These are phyloP conservation scores for Macquaria ambigua DNA, from an alignment of 2,113 vertebrate genomes.

Conservation along the genomic window DNA sequence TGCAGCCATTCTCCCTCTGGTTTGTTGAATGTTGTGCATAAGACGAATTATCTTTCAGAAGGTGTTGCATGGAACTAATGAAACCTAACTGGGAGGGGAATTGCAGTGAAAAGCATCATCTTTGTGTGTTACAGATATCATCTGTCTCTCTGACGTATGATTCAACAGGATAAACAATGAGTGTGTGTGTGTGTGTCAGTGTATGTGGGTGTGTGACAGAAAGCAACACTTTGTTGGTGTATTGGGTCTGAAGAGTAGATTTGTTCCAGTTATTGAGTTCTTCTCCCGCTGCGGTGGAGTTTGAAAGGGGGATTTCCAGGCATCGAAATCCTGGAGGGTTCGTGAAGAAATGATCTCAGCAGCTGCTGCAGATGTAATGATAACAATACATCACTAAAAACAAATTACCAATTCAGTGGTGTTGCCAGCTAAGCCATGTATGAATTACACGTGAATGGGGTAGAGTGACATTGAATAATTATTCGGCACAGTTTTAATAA, in stretches of 20 bases:
- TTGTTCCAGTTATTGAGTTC: slow-evolving; percentile 72
- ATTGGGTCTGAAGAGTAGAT: slow-evolving; percentile 54
- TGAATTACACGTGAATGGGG: slow-evolving; percentile 35
- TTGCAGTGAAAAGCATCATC: slow-evolving; percentile 42
- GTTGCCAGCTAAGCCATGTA: slow-evolving; percentile 36
- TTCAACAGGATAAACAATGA: slow-evolving; percentile 53
- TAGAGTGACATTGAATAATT: slow-evolving; percentile 43
- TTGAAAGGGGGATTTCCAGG: slow-evolving; percentile 56
- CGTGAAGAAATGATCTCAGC: slow-evolving; percentile 56
- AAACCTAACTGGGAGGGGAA: slow-evolving; percentile 58
- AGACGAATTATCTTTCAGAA: slow-evolving; percentile 48
- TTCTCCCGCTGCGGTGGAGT: slow-evolving; percentile 39
- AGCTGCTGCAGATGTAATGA: slow-evolving; percentile 66
- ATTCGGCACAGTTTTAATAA: slow-evolving; percentile 46
- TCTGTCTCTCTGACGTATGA: slow-evolving; percentile 57
- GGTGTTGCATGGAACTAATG: slow-evolving; percentile 48
- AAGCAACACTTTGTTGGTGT: slow-evolving; percentile 37
- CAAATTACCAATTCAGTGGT: slow-evolving; percentile 48
- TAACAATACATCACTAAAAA: slow-evolving; percentile 65
- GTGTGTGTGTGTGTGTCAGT: not conserved
- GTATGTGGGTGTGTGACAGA: slow-evolving; percentile 35
- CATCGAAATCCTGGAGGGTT: slow-evolving; percentile 48
- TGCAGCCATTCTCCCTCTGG: slow-evolving; percentile 9
- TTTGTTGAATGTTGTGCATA: slow-evolving; percentile 19
- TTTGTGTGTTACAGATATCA: slow-evolving; percentile 42